Evolutionary conservation across 2,888 invertebrate species (phyloP).

Genomic region (Cyrtodaria siliqua): DNA sequence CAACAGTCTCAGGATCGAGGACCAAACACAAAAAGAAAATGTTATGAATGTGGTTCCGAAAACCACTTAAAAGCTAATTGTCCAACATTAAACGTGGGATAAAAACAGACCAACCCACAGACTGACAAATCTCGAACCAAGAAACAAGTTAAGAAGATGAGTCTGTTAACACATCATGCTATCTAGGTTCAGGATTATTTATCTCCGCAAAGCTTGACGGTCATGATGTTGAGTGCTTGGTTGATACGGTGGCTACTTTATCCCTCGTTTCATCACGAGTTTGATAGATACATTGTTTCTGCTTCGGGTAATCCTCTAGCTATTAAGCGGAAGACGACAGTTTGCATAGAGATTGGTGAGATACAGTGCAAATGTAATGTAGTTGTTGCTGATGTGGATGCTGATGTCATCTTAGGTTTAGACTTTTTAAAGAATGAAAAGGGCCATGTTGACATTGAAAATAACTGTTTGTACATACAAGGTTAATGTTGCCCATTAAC

Average conservation of each 20-base stretch:
- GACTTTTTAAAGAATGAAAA: constrained; percentile 20
- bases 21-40: too few relatives aligned
- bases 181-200: neutral
- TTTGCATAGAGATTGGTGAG: neutral
- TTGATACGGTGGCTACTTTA: constrained; percentile 23
- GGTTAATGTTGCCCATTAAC: neutral
- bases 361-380: neutral
- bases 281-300: too few relatives aligned
- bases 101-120: neutral
- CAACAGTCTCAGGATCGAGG: too few relatives aligned
- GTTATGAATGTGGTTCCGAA: too few relatives aligned
- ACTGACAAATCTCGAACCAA: too few relatives aligned
- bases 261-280: constrained; percentile 8
- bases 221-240: neutral
- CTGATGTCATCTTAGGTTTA: constrained; percentile 22
- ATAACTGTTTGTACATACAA: neutral
- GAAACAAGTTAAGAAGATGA: too few relatives aligned
- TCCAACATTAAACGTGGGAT: neutral
- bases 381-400: constrained; percentile 33
- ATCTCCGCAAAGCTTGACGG: neutral
- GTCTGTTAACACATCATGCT: too few relatives aligned
- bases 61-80: neutral
- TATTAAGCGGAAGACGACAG: neutral
- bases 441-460: constrained; percentile 4
- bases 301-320: constrained; percentile 10